Conservation (phyloP, 2,797 vertebrate species). For the Gila robusta region DNA sequence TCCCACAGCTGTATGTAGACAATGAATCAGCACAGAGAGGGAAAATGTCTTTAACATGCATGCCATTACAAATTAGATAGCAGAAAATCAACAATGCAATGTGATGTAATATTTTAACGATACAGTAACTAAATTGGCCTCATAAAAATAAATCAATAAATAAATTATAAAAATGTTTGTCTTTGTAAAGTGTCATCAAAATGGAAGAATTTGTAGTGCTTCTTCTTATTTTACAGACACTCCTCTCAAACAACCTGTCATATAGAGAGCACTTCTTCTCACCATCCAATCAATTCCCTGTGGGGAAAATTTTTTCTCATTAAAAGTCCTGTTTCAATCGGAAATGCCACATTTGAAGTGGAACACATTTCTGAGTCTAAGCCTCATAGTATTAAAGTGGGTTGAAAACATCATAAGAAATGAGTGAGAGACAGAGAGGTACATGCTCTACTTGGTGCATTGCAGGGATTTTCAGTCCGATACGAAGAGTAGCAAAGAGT, state of each 20-base stretch:
- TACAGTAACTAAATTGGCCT: neutral
- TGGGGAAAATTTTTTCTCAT: neutral
- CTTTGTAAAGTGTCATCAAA: neutral
- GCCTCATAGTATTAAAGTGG: neutral
- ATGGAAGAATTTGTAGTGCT: neutral
- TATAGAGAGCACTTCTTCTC: neutral
- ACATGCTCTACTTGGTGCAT: constrained; percentile 66
- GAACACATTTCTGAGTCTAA: neutral
- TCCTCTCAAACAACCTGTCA: neutral
- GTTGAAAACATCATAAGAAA: constrained; percentile 4
- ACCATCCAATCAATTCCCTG: neutral
- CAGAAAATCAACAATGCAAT: neutral
- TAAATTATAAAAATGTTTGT: neutral
- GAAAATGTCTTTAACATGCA: neutral
- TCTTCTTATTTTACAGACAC: neutral
- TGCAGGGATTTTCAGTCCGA: constrained; percentile 51
- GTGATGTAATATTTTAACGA: neutral
- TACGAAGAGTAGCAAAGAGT: constrained; percentile 14
- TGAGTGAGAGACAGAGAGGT: constrained; percentile 50
- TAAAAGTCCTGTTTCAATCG: no score
- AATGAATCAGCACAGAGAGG: neutral
- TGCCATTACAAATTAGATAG: neutral
- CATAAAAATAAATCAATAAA: neutral
- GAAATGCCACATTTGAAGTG: no score
- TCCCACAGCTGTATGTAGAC: neutral